These are phyloP conservation scores for Eurois occulta DNA, from an alignment of 2,888 invertebrate genomes.

Conservation along the genomic window DNA sequence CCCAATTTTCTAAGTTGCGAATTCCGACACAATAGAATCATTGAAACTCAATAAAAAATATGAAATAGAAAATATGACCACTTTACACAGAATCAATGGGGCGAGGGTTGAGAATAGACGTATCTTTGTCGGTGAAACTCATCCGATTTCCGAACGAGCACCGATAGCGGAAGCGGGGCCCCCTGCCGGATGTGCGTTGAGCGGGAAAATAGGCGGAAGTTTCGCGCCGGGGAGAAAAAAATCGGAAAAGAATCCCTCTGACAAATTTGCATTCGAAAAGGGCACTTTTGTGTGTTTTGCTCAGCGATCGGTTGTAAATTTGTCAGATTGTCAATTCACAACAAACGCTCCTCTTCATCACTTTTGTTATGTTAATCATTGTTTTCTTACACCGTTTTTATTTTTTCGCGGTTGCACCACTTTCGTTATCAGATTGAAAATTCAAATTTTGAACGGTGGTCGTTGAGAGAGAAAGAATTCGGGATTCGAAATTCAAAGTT, in stretches of 20 bases:
- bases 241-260: conserved; percentile 83
- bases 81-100: conserved; percentile 79
- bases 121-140: conserved; percentile 80
- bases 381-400: conserved; percentile 72
- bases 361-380: conserved; percentile 89
- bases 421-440: conserved; percentile 59
- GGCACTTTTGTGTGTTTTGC: conserved; percentile 87
- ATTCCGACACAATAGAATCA: conserved; percentile 64
- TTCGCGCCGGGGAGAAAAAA: conserved; percentile 84
- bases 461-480: conserved; percentile 56
- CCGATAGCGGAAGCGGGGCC: conserved; percentile 84
- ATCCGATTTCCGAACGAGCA: conserved; percentile 86
- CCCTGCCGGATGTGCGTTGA: conserved; percentile 87
- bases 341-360: conserved; percentile 82
- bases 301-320: conserved; percentile 87
- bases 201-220: conserved; percentile 90
- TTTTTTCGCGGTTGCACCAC: conserved; percentile 67
- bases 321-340: conserved; percentile 89
- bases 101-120: conserved; percentile 79
- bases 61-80: conserved; percentile 83
- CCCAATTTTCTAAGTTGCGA: conserved; percentile 29
- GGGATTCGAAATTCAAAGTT: conserved; percentile 78
- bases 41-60: conserved; percentile 83
- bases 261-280: conserved; percentile 89
- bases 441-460: conserved; percentile 63